A percentile compares a stretch with the other conserved stretches of the same genome.
Evolutionary conservation across 2,113 vertebrate species (phyloP).

Genomic region (Gymnocephalus cernua): DNA sequence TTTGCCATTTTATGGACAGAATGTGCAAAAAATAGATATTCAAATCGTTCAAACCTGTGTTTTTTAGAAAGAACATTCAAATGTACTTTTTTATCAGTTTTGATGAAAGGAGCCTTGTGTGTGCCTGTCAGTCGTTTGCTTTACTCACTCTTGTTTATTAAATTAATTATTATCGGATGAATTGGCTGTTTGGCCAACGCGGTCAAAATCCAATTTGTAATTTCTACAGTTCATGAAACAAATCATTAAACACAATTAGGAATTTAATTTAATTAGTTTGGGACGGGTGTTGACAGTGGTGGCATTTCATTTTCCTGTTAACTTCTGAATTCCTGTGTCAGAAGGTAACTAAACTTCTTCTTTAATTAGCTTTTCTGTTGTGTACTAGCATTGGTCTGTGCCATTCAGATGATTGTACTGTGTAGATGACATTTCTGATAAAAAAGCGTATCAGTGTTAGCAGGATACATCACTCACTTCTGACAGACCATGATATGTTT

Average conservation of each 20-base stretch:
- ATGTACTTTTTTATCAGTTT: too few relatives aligned
- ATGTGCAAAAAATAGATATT: too few relatives aligned
- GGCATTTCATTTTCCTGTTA: conserved; percentile 15
- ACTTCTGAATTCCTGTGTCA: background rate
- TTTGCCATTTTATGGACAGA: too few relatives aligned
- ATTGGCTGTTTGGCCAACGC: too few relatives aligned
- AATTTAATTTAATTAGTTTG: background rate
- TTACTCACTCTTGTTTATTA: too few relatives aligned
- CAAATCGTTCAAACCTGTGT: too few relatives aligned
- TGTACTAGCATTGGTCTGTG: background rate
- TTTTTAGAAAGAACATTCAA: too few relatives aligned
- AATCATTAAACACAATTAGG: background rate
- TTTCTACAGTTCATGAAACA: background rate
- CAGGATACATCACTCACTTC: conserved; percentile 40
- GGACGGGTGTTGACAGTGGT: background rate
- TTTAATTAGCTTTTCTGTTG: conserved; percentile 22
- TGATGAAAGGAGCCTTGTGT: too few relatives aligned
- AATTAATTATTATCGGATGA: too few relatives aligned
- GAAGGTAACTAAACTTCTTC: background rate
- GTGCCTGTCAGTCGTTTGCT: too few relatives aligned
- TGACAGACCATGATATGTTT: conserved; percentile 50
- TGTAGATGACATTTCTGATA: conserved; percentile 31
- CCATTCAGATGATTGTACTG: background rate
- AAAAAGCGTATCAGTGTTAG: conserved; percentile 13
- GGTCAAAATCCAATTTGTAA: background rate